Evolutionary conservation across 2,113 vertebrate genomes (phyloP), one percentile per base, ranked within the genome.

Genomic region (Anarhynchus alexandrinus): DNA sequence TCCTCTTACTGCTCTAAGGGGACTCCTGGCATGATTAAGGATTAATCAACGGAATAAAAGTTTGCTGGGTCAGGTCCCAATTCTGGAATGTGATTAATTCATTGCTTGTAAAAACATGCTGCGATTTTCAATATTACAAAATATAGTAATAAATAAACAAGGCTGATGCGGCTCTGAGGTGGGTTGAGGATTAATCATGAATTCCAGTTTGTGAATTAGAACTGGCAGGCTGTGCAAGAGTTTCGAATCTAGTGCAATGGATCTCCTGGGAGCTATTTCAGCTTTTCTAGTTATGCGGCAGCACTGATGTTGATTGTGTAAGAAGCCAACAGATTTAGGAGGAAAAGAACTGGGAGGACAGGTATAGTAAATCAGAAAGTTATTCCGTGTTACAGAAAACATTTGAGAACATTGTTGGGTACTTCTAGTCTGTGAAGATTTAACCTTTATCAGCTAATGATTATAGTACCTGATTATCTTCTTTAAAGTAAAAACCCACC

Each of bases 191-290:
- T 94, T 96, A 94, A 93, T 94, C 25, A 69, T 59, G 72, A 88
- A 87, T 96, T 95, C 70, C 69, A 65, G 92, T 86, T 70, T 93
- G 72, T 90, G 93, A 91, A 94, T 95, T 88, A 83, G 78, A 95
- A 47, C 78, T 95, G 95, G 74, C 86, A 96, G 92, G 47, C 55
- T 77, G 78, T 82, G 59, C 64, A 82, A 77, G 66, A 58, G 30
- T 85, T 95, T 97, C 91, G 83, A 95, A 96, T 86, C 82, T 90
- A 80, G 79, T 90, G 88, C 81, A 49, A 81, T 80, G 55, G n/a
- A 54, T 90, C 80, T 90, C 84, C 40, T 59, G 92, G 79, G 93
- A 95, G 42, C 43, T 79, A 82, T 91, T 96, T 97, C 77, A 84
- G 73, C 79, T 95, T 86, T 97, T 86, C 47, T 69, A 82, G 91